Evolutionary conservation across 2,888 invertebrate genomes (phyloP), one percentile per base, ranked within the genome.

Genomic region (Meteorus colon): DNA sequence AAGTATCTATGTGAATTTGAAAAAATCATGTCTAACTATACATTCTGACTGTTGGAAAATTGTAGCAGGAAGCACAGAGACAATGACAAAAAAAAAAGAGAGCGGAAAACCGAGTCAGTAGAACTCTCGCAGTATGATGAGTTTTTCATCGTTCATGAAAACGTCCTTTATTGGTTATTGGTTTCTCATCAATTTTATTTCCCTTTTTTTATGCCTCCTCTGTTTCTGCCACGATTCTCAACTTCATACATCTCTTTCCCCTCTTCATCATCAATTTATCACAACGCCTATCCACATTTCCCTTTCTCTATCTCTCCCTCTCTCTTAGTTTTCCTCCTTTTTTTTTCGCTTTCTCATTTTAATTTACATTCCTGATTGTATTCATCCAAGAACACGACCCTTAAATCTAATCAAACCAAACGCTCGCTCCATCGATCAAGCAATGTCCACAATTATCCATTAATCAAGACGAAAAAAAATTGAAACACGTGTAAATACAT

Each of bases 121-220:
- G 34, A 65, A 24, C 4, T 45, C 10, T 45, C 12, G 4, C 41
- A 45, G 41, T 63, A 45, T 45, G 31, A 73, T 51, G 34, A 55
- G 59, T 59, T 67, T 67, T 66, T 73, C 27, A 67, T 72, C 29
- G 19, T 48, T 62, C 27, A 14, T 48, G n/a, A 48, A 48, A 48
- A 19, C 19, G 55, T 55, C n/a, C 19, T 55, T 19, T 81, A 84
- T 84, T 78, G 82, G 81, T 70, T 83, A 84, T 84, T 81, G 84
- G 80, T 81, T 84, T 81, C 74, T 76, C 83, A 83, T 84, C 82
- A 78, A 81, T 81, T 79, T 74, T 65, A 69, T 69, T 78, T 62
- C 51, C 71, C 29, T 41, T 37, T 16, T 29, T 55, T 14, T 41
- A 29, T 77, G 14, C n/a, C 48, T 62, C 14, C 31, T 55, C 19